Conservation (phyloP, 2,113 vertebrate genomes). For the Vidua chalybeata region DNA sequence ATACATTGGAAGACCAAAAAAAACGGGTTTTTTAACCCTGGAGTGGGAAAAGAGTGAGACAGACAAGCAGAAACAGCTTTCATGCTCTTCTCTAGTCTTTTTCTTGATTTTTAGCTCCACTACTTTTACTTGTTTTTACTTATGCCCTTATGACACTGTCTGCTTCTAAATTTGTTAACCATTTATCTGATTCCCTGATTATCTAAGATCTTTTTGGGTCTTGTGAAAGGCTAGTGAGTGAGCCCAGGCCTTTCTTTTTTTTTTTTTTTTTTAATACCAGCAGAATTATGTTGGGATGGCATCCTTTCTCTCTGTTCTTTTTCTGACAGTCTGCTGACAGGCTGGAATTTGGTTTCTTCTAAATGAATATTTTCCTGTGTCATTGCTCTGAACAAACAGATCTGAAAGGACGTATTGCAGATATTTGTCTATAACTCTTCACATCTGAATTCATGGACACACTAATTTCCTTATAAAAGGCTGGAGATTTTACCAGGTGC, state of each 20-base stretch:
- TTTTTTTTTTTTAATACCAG: neutral
- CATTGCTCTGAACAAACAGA: neutral
- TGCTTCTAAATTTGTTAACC: neutral
- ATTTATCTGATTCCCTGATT: neutral
- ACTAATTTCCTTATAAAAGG: neutral
- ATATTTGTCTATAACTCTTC: neutral
- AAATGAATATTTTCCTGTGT: neutral
- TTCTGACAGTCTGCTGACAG: neutral
- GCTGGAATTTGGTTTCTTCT: neutral
- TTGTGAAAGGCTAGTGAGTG: neutral
- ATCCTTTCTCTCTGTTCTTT: neutral
- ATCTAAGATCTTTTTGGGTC: neutral
- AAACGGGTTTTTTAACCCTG: accelerated
- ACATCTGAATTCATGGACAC: neutral
- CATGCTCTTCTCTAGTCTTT: neutral
- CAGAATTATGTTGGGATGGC: neutral
- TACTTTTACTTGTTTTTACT: neutral
- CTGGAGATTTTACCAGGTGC: neutral
- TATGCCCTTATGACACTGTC: neutral
- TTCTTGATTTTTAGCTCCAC: neutral
- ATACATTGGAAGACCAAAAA: neutral
- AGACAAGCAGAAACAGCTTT: neutral
- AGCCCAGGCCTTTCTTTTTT: neutral
- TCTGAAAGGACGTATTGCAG: neutral
- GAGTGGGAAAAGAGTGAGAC: neutral